Evolutionary conservation across 2,888 invertebrate genomes (phyloP).

Genomic region (Drosophila greeni): DNA sequence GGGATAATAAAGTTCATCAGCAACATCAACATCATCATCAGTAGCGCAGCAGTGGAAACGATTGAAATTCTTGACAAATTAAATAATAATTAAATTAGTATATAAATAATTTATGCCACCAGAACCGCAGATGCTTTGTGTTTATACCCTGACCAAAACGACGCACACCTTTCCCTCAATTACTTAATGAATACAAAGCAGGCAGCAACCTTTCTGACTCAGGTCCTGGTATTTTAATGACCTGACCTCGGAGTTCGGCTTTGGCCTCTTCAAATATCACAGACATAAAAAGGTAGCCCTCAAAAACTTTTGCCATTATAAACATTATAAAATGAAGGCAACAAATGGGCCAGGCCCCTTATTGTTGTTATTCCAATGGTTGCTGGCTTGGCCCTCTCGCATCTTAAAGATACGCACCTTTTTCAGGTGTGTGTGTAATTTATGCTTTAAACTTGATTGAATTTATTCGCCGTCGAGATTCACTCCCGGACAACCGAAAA

Average conservation of each 20-base stretch:
- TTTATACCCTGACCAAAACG: slow-evolving; percentile 2
- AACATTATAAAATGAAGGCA: slow-evolving; percentile 49
- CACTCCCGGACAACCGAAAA: slow-evolving; percentile 28
- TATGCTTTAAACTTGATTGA: slow-evolving; percentile 69
- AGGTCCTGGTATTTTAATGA: slow-evolving; percentile 54
- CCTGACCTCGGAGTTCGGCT: slow-evolving; percentile 24
- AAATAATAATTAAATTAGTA: slow-evolving; percentile 67
- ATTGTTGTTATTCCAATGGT: slow-evolving; percentile 50
- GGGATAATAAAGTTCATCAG: slow-evolving; percentile 29
- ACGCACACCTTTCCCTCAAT: slow-evolving; percentile 53
- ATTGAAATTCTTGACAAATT: slow-evolving; percentile 49
- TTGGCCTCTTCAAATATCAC: slow-evolving; percentile 26
- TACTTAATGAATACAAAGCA: slow-evolving; percentile 67
- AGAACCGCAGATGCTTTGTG: slow-evolving; percentile 30
- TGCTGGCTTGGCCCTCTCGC: slow-evolving; percentile 34
- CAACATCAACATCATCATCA: not conserved
- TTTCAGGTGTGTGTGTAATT: slow-evolving; percentile 50
- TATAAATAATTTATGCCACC: slow-evolving; percentile 65
- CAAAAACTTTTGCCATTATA: slow-evolving; percentile 68
- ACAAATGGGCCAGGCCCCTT: slow-evolving; percentile 37
- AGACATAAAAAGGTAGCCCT: slow-evolving; percentile 34
- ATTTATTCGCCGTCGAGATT: slow-evolving; percentile 56
- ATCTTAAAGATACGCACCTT: slow-evolving; percentile 25
- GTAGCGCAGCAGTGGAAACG: not conserved
- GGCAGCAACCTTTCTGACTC: slow-evolving; percentile 19